Conservation (phyloP, 2,888 invertebrate species). For the Calephelis perditalis region DNA sequence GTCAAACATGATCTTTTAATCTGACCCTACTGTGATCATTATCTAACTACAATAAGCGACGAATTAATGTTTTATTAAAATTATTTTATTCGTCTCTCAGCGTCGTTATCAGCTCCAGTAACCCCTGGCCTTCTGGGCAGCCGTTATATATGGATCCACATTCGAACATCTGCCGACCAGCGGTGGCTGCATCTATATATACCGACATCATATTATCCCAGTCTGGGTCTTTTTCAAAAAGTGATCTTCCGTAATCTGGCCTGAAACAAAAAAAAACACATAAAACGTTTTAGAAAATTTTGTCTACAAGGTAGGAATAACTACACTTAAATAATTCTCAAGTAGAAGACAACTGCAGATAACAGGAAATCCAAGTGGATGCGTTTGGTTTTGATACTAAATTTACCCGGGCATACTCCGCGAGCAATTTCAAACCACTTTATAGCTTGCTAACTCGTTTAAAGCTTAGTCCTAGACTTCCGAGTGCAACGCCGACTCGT, state of each 20-base stretch:
- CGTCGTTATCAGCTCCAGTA: conserved; percentile 79
- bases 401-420: conserved; percentile 27
- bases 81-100: conserved; percentile 46
- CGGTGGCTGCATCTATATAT: conserved; percentile 80
- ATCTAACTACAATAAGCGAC: too few species aligned
- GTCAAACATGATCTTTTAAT: too few species aligned
- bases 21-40: too few species aligned
- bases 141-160: conserved; percentile 79
- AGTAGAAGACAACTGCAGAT: conserved; percentile 8
- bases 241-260: conserved; percentile 74
- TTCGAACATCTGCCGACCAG: conserved; percentile 81
- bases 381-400: conserved; percentile 29
- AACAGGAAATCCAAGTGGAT: conserved; percentile 24
- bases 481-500: conserved; percentile 21
- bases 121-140: conserved; percentile 79
- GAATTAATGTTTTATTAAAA: too few species aligned
- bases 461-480: conserved; percentile 27
- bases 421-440: conserved; percentile 21
- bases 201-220: conserved; percentile 48
- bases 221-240: conserved; percentile 58
- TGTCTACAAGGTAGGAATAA: too few species aligned
- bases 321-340: neutral
- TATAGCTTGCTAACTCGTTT: conserved; percentile 27
- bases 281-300: too few species aligned
- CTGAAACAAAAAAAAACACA: conserved; percentile 42